Conservation (phyloP, 2,113 vertebrate species). For the Varanus komodoensis region DNA sequence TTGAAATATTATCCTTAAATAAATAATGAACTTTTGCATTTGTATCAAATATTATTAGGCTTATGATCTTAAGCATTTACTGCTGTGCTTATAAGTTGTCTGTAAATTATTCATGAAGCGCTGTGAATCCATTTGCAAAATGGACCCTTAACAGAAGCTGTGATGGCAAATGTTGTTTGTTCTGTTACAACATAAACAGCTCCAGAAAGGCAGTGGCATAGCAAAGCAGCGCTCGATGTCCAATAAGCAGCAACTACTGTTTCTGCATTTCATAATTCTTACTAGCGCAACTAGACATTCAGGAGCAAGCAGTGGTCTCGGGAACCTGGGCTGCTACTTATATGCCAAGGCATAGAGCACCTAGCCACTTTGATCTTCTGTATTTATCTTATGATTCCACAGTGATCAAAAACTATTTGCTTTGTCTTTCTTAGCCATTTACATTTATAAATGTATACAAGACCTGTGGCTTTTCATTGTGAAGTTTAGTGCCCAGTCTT, state of each 20-base stretch:
- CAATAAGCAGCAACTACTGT: background rate
- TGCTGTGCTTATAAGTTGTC: background rate
- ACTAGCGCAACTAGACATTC: background rate
- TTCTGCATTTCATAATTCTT: background rate
- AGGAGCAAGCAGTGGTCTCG: background rate
- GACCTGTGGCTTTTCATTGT: background rate
- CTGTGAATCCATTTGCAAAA: conserved; percentile 3
- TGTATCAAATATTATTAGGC: background rate
- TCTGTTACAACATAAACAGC: background rate
- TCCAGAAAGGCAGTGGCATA: background rate
- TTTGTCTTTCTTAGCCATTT: background rate
- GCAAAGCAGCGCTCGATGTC: background rate
- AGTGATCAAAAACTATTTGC: background rate
- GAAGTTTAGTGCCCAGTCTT: background rate
- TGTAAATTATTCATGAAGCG: conserved; percentile 10
- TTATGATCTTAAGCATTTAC: background rate
- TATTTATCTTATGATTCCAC: background rate
- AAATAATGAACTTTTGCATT: conserved; percentile 1
- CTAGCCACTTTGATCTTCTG: background rate
- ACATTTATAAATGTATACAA: no score
- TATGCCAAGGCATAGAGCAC: background rate
- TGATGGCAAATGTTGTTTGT: background rate
- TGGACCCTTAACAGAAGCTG: background rate
- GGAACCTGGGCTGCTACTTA: background rate
- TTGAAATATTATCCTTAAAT: background rate